Conservation (phyloP, 2,888 invertebrate species). For the Tricholauxania praeusta region DNA sequence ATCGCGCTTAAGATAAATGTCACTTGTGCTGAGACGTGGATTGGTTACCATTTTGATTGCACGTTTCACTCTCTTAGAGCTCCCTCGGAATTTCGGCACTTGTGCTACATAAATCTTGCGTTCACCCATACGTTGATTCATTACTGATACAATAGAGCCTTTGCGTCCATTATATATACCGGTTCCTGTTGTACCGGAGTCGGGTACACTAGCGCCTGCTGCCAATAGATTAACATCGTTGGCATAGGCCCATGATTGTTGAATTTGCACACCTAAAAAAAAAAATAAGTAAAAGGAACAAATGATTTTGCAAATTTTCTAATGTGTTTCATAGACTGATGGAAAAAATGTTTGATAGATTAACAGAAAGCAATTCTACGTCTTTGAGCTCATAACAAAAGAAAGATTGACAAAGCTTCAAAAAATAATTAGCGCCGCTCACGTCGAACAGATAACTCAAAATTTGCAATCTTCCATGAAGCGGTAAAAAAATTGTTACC, state of each 20-base stretch:
- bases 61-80: slow-evolving; percentile 3
- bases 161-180: slow-evolving; percentile 77
- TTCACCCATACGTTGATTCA: slow-evolving; percentile 51
- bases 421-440: too few relatives aligned
- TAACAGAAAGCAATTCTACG: not conserved
- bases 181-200: slow-evolving; percentile 75
- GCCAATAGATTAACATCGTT: slow-evolving; percentile 79
- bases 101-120: slow-evolving; percentile 55
- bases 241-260: slow-evolving; percentile 77
- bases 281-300: not conserved
- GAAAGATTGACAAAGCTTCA: too few relatives aligned
- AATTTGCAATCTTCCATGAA: too few relatives aligned
- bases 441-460: too few relatives aligned
- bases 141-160: slow-evolving; percentile 53
- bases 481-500: too few relatives aligned
- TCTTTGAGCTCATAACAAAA: too few relatives aligned
- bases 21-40: slow-evolving; percentile 16
- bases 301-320: not conserved
- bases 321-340: not conserved
- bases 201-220: slow-evolving; percentile 77
- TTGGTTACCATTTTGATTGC: not conserved
- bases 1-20: slow-evolving; percentile 55
- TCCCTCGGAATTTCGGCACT: slow-evolving; percentile 55
- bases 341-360: not conserved
- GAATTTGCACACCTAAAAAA: slow-evolving; percentile 72